Evolutionary conservation across 2,113 vertebrate genomes (phyloP).

Genomic region (Rynchops niger): DNA sequence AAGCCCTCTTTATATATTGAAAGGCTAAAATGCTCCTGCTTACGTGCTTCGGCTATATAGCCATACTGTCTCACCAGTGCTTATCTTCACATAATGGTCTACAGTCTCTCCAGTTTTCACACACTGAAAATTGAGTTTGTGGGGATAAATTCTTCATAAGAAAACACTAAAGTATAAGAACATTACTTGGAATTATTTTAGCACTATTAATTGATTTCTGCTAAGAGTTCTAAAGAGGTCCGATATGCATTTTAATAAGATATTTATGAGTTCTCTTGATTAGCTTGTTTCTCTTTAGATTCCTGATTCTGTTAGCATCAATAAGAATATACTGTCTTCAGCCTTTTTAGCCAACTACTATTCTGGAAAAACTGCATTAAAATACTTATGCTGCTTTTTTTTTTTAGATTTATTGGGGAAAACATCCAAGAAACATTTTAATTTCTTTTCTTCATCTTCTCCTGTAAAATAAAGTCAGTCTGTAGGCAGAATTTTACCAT

Average conservation of each 20-base stretch:
- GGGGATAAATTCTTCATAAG: background rate
- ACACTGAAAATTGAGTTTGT: background rate
- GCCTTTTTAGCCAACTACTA: background rate
- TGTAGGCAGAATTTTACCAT: background rate
- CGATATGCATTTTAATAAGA: background rate
- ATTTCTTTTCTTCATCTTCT: background rate
- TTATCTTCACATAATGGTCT: background rate
- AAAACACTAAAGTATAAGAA: background rate
- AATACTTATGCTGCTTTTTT: background rate
- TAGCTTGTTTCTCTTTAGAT: background rate
- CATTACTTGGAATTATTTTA: background rate
- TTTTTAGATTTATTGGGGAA: background rate
- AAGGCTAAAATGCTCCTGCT: background rate
- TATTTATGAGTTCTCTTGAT: background rate
- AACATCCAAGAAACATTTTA: background rate
- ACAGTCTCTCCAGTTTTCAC: background rate
- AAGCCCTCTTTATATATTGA: background rate
- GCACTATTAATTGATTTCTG: background rate
- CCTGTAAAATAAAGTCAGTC: background rate
- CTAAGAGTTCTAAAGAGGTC: background rate
- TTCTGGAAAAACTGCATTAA: background rate
- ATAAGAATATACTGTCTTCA: background rate
- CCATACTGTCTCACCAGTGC: background rate
- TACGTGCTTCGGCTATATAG: background rate
- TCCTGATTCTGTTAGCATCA: background rate